Evolutionary conservation across 2,888 invertebrate species (phyloP).

Genomic region (Zhuqinia jingwanae): DNA sequence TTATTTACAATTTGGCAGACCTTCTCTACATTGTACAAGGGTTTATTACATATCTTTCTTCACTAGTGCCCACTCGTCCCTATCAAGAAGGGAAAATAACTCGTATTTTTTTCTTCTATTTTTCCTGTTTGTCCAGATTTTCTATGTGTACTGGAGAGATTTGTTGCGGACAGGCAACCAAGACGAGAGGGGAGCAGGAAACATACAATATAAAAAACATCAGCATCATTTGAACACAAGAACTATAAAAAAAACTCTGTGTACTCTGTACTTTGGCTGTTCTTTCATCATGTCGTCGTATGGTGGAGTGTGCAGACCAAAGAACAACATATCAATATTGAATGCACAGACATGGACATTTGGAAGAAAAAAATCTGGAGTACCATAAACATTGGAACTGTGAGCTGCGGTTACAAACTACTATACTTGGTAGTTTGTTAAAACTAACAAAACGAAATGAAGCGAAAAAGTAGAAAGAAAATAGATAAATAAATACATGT

Average conservation of each 20-base stretch:
- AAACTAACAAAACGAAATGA: slow-evolving; percentile 40
- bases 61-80: background rate
- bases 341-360: slow-evolving; percentile 23
- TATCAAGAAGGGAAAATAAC: slow-evolving; percentile 22
- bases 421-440: background rate
- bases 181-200: too few relatives aligned
- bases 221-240: background rate
- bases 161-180: background rate
- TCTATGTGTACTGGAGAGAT: slow-evolving; percentile 34
- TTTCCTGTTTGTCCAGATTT: slow-evolving; percentile 49
- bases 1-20: too few relatives aligned
- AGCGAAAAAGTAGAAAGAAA: slow-evolving; percentile 17
- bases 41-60: too few relatives aligned
- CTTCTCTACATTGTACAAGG: too few relatives aligned
- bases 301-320: slow-evolving; percentile 7
- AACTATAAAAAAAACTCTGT: background rate
- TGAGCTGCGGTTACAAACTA: slow-evolving; percentile 41
- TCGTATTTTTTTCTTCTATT: slow-evolving; percentile 24
- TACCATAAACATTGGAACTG: background rate
- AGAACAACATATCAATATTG: slow-evolving; percentile 46
- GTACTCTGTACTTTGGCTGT: too few relatives aligned
- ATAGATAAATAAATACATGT: slow-evolving; percentile 45
- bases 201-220: background rate
- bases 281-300: too few relatives aligned
- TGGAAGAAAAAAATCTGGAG: background rate